Evolutionary conservation across 2,888 invertebrate genomes (phyloP).

Genomic region (Eupithecia subumbrata): DNA sequence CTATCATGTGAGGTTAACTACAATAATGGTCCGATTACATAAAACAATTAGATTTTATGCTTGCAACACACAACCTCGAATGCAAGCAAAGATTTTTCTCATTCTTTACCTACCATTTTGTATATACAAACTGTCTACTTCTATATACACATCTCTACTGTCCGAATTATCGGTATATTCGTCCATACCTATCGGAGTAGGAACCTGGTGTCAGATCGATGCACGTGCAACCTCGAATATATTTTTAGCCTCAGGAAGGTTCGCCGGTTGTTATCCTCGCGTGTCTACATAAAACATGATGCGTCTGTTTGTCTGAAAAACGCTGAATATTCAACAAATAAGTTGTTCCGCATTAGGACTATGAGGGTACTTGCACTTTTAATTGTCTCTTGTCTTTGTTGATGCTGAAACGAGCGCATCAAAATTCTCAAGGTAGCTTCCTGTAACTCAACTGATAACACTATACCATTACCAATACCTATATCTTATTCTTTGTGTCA

Average conservation of each 20-base stretch:
- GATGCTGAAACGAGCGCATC: conserved; percentile 20
- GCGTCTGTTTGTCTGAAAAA: conserved; percentile 51
- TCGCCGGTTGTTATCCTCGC: conserved; percentile 73
- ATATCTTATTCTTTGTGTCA: neutral
- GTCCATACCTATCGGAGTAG: neutral
- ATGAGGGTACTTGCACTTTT: conserved; percentile 38
- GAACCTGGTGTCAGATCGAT: conserved; percentile 53
- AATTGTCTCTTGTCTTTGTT: conserved; percentile 32
- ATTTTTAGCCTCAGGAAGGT: conserved; percentile 80
- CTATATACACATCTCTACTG: neutral
- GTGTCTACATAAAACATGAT: conserved; percentile 64
- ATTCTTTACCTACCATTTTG: neutral
- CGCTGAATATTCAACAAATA: conserved; percentile 56
- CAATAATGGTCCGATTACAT: neutral
- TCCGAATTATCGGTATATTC: neutral
- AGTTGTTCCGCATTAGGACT: conserved; percentile 51
- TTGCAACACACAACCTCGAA: neutral
- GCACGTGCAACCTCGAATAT: conserved; percentile 78
- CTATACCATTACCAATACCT: neutral
- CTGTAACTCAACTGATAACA: conserved; percentile 24
- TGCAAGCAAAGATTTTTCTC: neutral
- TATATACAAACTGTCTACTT: neutral
- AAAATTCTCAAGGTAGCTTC: conserved; percentile 26
- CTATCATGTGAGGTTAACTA: conserved; percentile 26
- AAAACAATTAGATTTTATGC: neutral